phyloP scores from a whole-genome alignment of 2,888 invertebrate genomes.

The Papilio gigon region DNA sequence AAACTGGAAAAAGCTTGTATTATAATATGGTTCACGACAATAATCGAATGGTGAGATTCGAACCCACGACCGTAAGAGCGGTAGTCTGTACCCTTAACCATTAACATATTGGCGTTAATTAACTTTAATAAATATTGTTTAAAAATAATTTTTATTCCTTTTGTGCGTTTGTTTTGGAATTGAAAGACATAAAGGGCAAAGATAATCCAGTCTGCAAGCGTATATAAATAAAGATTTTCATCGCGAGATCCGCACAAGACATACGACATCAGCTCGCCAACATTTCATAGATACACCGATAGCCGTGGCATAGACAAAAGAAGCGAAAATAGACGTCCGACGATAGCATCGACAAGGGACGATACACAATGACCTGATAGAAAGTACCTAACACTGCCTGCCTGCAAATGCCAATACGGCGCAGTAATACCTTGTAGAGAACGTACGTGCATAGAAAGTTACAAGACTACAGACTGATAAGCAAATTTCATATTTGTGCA shows the following conservation, averaged over 20 bases:
- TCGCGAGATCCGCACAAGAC: conserved; percentile 44
- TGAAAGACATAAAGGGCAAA: background rate
- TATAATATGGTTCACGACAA: too few species aligned
- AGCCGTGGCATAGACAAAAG: conserved; percentile 58
- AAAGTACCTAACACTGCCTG: conserved; percentile 52
- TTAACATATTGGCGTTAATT: background rate
- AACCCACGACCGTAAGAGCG: too few species aligned
- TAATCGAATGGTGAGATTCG: too few species aligned
- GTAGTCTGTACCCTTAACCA: too few species aligned
- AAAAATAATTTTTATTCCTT: background rate
- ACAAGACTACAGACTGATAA: conserved; percentile 23
- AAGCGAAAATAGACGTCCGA: conserved; percentile 61
- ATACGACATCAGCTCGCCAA: conserved; percentile 50
- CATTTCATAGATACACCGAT: conserved; percentile 62
- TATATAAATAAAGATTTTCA: conserved; percentile 44
- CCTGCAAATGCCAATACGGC: conserved; percentile 45
- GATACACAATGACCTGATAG: conserved; percentile 64
- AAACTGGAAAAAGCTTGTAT: too few species aligned
- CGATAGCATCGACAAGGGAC: conserved; percentile 57
- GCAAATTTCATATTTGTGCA: conserved; percentile 29
- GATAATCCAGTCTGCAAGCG: conserved; percentile 29
- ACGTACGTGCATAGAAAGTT: conserved; percentile 35
- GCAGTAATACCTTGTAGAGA: conserved; percentile 27
- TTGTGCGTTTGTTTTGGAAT: background rate
- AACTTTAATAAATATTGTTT: background rate